Percentiles rank a stretch among this genome's conserved stretches.
phyloP scores from a whole-genome alignment of 2,888 invertebrate species.

The Melanchra persicariae region DNA sequence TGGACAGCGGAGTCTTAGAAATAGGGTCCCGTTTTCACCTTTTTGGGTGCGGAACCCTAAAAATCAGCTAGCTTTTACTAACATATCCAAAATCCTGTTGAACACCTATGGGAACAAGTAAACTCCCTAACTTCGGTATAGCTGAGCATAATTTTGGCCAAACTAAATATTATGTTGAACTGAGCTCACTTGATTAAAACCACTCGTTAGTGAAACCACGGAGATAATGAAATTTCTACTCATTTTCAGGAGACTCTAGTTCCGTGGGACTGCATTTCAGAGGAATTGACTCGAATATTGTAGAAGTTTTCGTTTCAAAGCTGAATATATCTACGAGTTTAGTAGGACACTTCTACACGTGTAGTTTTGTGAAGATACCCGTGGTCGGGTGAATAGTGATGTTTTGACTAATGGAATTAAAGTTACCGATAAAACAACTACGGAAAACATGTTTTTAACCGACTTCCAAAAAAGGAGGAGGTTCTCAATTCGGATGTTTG shows the following conservation, averaged over 20 bases:
- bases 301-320: not conserved
- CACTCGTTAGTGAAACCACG: constrained; percentile 36
- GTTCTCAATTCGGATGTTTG: too few species aligned
- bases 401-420: not conserved
- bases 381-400: too few species aligned
- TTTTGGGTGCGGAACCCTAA: too few species aligned
- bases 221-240: constrained; percentile 35
- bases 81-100: not conserved
- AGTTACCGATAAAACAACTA: not conserved
- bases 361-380: too few species aligned
- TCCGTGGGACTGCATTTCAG: constrained; percentile 6
- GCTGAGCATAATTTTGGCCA: constrained; percentile 3
- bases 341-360: not conserved
- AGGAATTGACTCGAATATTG: not conserved
- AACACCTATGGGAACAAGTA: not conserved
- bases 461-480: too few species aligned
- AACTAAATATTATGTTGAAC: constrained; percentile 26
- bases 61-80: too few species aligned
- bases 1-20: too few species aligned
- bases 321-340: not conserved
- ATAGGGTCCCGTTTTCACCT: too few species aligned
- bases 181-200: constrained; percentile 39
- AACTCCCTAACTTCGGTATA: not conserved
- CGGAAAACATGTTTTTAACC: too few species aligned
- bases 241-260: constrained; percentile 12